Evolutionary conservation across 2,888 invertebrate genomes (phyloP), one percentile per base, ranked within the genome.

Genomic region (Phorcus lineatus): DNA sequence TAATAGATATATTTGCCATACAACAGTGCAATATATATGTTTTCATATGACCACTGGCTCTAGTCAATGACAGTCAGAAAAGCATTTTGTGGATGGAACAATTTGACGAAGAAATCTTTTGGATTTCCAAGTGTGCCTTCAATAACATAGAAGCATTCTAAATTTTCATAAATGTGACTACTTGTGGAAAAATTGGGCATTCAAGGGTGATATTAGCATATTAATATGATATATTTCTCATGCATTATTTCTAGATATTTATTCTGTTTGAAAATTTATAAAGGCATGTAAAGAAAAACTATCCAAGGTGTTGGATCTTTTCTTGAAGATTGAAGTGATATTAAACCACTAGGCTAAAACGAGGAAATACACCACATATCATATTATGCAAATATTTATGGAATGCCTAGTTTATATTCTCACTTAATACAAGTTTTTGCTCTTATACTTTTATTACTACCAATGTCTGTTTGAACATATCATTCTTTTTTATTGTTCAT

Each of bases 341-440:
- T 28, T 24, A 70, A 70, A 47, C 47, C 70, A 70, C 31, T 70
- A 70, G 19, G 36, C 70, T 40, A 70, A 40, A 40, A 17, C 16
- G 70, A 47, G 70, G 36, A 16, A 36, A 70, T 70, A 31, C 31
- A 57, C 19, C 70, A 70, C 70, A 70, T 70, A 70, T 70, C 70
- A 70, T 36, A 70, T 57, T 70, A 70, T 70, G 70, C 70, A 70
- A 70, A 70, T 70, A 70, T 40, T 28, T 70, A 70, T 70, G 40
- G 40, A 31, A 70, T 70, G 70, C 36, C 31, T 31, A 70, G n/a
- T 70, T 70, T 36, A 28, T 36, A 36, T 31, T 36, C 19, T 70
- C 28, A 70, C 36, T 31, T 31, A 28, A 31, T 36, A 40, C 28
- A 36, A 70, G 11, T 4, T 70, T 36, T 70, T 70, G 70, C 36